Base-by-base conservation (phyloP, 2,113 vertebrate genomes). In the Cochlearius cochlearius region DNA sequence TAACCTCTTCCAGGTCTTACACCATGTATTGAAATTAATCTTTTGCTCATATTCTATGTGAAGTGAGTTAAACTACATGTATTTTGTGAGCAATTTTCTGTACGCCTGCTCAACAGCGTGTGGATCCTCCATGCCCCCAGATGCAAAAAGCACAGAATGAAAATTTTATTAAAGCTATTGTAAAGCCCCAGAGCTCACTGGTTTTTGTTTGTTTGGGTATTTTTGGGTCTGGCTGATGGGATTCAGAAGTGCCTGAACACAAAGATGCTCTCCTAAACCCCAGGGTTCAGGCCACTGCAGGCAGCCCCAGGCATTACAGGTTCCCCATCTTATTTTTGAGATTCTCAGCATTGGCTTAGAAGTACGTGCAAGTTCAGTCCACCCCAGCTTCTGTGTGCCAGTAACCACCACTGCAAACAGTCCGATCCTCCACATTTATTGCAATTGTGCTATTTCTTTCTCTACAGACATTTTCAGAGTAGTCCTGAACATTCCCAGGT, bases 21-120 rank as follows among this genome's bases (percentile, higher is more conserved):
- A 96, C 92, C 95, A 87, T 88, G 89, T 52, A 25, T 34, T 34
- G 91, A 94, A 94, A 95, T 96, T 93, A 96, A 56, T 68, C 95
- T 53, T 90, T 94, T 96, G 66, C 88, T 96, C 72, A 91, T 91
- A 88, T 93, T 94, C 86, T 71, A 74, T 59, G 91, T 90, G 86
- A 97, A 80, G 94, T 94, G 92, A 94, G 91, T 91, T 88, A 83
- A 96, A 96, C 86, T n/a, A 25, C n/a, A 13, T 11, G 7, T 17
- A 47, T 85, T 86, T 67, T 27, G 25, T 43, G 36, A n/a, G 32
- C 43, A 26, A 26, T 32, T 77, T 59, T 52, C n/a, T 68, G 36
- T 36, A 11, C 43, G 34, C 5, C 38, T 78, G 25, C 13, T 43
- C 60, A 63, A 22, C 17, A 27, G 26, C 21, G 12, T 34, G 6